Evolutionary conservation across 53 echinoderm and acorn worm species (phyloP).

Genomic region (Patiria pectinifera): DNA sequence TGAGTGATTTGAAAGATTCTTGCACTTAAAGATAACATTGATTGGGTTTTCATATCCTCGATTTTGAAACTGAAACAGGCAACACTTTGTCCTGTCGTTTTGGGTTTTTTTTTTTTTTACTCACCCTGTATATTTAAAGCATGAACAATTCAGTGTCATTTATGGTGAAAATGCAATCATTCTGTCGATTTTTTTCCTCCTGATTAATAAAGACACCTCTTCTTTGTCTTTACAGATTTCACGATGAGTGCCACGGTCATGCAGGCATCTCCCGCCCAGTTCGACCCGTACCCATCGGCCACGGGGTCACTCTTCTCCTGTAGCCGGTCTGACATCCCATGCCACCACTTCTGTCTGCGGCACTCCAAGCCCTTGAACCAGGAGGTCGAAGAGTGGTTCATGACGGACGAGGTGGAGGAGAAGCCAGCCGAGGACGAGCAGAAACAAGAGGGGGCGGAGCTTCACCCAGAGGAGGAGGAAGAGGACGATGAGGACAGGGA

Average conservation of each 20-base stretch:
- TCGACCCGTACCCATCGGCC: neutral
- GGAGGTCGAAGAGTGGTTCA: constrained; percentile 52
- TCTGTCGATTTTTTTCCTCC: neutral
- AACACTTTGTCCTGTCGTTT: no score
- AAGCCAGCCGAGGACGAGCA: neutral
- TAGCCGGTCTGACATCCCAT: constrained; percentile 30
- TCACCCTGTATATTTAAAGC: no score
- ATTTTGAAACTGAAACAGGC: no score
- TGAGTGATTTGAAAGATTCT: no score
- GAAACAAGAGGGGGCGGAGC: neutral
- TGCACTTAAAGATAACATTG: no score
- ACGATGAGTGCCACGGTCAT: neutral
- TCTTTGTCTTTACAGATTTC: neutral
- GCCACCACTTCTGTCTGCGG: constrained; percentile 46
- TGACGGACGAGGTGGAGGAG: constrained; percentile 43
- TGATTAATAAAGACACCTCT: neutral
- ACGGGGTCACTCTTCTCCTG: constrained; percentile 43
- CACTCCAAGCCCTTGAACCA: constrained; percentile 36
- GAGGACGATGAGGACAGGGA: constrained; percentile 17
- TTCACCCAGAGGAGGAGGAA: neutral
- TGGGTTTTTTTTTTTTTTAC: no score
- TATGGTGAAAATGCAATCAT: neutral
- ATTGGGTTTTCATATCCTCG: no score
- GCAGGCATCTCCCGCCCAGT: neutral
- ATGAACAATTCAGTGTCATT: no score